phyloP scores from a whole-genome alignment of 1,140 invertebrate genomes.

The Drosophila gunungcola region DNA sequence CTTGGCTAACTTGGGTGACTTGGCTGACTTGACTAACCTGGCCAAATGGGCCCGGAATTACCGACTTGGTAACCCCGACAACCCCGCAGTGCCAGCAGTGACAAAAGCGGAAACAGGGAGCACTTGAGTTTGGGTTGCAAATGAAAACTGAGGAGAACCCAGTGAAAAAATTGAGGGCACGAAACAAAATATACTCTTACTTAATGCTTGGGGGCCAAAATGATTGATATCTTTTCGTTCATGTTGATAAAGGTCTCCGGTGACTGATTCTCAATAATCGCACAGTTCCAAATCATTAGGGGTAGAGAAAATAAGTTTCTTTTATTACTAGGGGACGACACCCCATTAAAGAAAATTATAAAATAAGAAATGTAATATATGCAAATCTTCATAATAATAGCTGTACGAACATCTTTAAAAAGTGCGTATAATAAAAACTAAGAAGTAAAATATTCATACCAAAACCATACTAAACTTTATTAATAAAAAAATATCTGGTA shows the following conservation, averaged over 20 bases:
- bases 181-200: not conserved
- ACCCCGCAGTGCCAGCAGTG: slow-evolving; percentile 6
- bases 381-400: no score
- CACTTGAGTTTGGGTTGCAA: slow-evolving; percentile 28
- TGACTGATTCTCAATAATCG: not conserved
- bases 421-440: no score
- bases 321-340: no score
- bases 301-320: not conserved
- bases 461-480: no score
- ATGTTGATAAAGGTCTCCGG: not conserved
- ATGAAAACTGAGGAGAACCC: slow-evolving; percentile 11
- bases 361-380: no score
- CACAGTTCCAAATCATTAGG: not conserved
- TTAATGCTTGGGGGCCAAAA: not conserved
- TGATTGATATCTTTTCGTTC: not conserved
- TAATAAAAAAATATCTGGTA: no score
- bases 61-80: slow-evolving; percentile 34
- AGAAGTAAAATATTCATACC: no score
- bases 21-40: slow-evolving; percentile 14
- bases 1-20: slow-evolving; percentile 16
- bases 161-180: no score
- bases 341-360: not conserved
- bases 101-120: slow-evolving; percentile 7
- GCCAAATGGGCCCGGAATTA: slow-evolving; percentile 7
- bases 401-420: no score